A percentile compares a stretch with the other conserved stretches of the same genome.
Conservation (phyloP, 2,113 vertebrate species). For the Thunnus thynnus region DNA sequence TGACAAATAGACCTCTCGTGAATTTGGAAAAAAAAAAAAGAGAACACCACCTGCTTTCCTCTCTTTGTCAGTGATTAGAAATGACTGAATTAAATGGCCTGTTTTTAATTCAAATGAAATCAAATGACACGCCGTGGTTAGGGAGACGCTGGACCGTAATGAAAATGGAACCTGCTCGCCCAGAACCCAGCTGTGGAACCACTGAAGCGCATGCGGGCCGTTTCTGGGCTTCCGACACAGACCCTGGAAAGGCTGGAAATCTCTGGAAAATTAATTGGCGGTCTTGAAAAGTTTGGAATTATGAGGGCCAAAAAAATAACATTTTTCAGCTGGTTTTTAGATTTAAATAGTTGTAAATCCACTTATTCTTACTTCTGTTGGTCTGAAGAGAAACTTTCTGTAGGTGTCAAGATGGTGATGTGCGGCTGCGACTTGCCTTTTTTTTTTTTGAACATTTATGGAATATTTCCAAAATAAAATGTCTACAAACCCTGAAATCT, state of each 20-base stretch:
- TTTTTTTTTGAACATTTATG: not conserved
- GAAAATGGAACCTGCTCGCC: constrained; percentile 69
- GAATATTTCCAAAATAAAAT: too few relatives aligned
- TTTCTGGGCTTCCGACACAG: constrained; percentile 28
- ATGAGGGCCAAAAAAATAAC: not conserved
- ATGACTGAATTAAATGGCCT: constrained; percentile 76
- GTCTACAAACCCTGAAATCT: not conserved
- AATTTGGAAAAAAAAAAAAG: constrained; percentile 37
- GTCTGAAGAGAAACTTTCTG: not conserved
- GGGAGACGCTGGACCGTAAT: constrained; percentile 66
- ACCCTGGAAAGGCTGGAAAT: constrained; percentile 40
- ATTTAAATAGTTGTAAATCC: not conserved
- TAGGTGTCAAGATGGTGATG: not conserved
- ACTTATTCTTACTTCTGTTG: not conserved
- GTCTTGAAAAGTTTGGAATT: constrained; percentile 21
- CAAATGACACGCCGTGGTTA: constrained; percentile 73
- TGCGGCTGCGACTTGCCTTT: too few relatives aligned
- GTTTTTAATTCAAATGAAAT: constrained; percentile 78
- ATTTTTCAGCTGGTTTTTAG: not conserved
- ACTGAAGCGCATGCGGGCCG: constrained; percentile 47
- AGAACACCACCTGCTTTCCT: constrained; percentile 76
- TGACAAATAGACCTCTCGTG: constrained; percentile 59
- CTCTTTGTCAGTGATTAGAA: constrained; percentile 73
- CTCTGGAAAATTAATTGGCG: constrained; percentile 33
- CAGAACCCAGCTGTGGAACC: constrained; percentile 76